Evolutionary conservation across 1,140 invertebrate genomes (phyloP), one percentile per base, ranked within the genome.

Genomic region (Drosophila kanapiae): DNA sequence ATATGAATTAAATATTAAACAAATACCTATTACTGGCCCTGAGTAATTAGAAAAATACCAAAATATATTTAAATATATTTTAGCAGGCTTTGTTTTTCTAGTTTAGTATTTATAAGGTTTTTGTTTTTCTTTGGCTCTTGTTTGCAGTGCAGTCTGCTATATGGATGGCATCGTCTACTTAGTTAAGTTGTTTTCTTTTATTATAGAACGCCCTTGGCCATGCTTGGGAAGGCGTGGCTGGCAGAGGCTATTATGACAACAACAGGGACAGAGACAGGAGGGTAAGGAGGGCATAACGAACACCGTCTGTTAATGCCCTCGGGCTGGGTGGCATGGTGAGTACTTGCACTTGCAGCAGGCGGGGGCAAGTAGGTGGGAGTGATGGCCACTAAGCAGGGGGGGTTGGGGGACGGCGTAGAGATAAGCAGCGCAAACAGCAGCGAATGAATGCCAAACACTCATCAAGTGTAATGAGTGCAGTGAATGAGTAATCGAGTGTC

Each of bases 141-240:
- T 9, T 40, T 4, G 33, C 14, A 57, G 27, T 33, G 27, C 10
- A 35, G 3, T 5, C 10, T 40, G n/a, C n/a, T n/a, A n/a, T n/a
- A n/a, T n/a, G n/a, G n/a, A n/a, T n/a, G 54, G 67, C 76, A 68
- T 71, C 76, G 56, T 84, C 78, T 75, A 78, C 84, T 87, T 88
- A 80, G 83, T 87, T 87, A 87, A 83, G 80, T 83, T 87, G 83
- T 88, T 87, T 78, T 87, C 35, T 88, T 88, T 87, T 88, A 86
- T 83, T 87, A 83, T 53, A 51, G 65, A 62, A 61, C 63, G 76
- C 80, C 80, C 51, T 40, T 6, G 80, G 72, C 56, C 42, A 47
- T 33, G 35, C 74, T 53, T 42, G 74, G 37, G 14, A 57, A 40
- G 58, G 75, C 57, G 77, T 78, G 76, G 65, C 76, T 78, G 75